Base-by-base conservation (phyloP, 2,888 invertebrate species). In the Lycophotia porphyrea region DNA sequence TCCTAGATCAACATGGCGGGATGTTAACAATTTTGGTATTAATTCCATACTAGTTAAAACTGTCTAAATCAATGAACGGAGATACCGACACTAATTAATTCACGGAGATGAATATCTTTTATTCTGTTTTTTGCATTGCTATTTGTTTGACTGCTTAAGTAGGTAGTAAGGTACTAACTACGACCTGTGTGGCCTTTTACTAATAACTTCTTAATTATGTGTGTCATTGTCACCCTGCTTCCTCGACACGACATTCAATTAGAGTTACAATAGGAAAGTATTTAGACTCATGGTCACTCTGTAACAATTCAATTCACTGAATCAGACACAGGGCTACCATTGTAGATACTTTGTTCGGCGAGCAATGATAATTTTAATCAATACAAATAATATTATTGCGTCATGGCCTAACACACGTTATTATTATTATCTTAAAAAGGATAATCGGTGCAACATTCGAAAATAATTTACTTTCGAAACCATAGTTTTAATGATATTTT, bases 231-330 rank as follows among this genome's bases (percentile, higher is more conserved):
- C 34, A 58, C 47, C 47, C 39, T 47, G 9, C 39, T 52, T 49
- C 58, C 49, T 77, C 49, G 34, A 39, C 31, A 47, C 34, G 18
- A 11, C 18, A 34, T 34, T 42, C 47, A 79, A 79, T 77, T 79
- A 76, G n/a, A n/a, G 11, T 42, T 2, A 79, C 80, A 78, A 79
- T 79, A 65, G 80, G 34, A 15, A 64, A 58, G 47, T 72, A 34
- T 49, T 58, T 64, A 49, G 47, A 27, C 21, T 79, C 77, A 78
- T 36, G 80, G 77, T 60, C 77, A 58, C 39, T 27, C 58, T 47
- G 18, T 34, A 31, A 58, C 55, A n/a, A 42, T 52, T 52, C 44
- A 42, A 55, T 63, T 60, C 73, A 31, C 36, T 49, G 31, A 60
- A 60, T 55, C 47, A 42, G 13, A 52, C 52, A 9, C 2, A 21